phyloP scores from a whole-genome alignment of 2,113 vertebrate genomes.

The Nothocercus julius region DNA sequence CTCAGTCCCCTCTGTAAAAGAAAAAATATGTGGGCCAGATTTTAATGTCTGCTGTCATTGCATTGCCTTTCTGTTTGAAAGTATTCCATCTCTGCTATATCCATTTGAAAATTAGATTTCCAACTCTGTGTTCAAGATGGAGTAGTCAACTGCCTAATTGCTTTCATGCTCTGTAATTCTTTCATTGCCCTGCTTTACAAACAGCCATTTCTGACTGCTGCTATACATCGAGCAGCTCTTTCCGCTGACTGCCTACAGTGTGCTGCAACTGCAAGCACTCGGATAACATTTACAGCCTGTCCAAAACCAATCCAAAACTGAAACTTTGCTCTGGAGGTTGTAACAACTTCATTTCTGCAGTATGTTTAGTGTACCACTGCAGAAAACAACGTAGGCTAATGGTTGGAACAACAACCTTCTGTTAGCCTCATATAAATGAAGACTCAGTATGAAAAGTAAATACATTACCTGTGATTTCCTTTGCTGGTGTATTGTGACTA shows the following conservation, averaged over 20 bases:
- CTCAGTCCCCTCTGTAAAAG: background rate
- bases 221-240: background rate
- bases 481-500: background rate
- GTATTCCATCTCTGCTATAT: background rate
- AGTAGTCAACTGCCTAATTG: background rate
- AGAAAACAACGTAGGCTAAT: background rate
- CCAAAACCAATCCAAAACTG: background rate
- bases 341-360: background rate
- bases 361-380: background rate
- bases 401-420: background rate
- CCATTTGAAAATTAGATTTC: background rate
- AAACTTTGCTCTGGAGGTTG: background rate
- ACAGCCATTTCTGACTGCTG: background rate
- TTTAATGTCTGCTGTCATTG: background rate
- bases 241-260: background rate
- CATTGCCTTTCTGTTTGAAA: background rate
- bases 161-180: background rate
- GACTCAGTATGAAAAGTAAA: background rate
- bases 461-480: background rate
- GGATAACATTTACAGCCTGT: background rate
- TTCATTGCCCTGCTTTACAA: background rate
- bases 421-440: background rate
- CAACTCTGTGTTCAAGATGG: background rate
- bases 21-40: background rate
- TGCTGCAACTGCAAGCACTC: background rate